Conservation (phyloP, 2,113 vertebrate genomes). For the Tamias sibiricus region DNA sequence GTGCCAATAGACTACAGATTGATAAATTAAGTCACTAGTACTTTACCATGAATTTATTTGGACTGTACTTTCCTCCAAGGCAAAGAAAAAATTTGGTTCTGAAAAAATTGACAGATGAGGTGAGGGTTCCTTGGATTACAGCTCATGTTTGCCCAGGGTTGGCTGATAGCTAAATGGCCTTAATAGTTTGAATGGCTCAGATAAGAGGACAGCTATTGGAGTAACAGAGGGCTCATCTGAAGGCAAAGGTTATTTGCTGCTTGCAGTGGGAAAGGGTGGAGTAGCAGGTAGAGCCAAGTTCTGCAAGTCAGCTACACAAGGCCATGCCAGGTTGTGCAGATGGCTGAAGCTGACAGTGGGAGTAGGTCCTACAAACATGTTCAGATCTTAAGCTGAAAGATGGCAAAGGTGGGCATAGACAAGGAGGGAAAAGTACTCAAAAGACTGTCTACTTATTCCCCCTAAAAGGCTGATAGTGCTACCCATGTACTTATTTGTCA, state of each 20-base stretch:
- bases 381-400: neutral
- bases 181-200: neutral
- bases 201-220: neutral
- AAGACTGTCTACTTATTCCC: neutral
- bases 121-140: neutral
- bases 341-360: neutral
- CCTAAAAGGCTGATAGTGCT: neutral
- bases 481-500: neutral
- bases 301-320: neutral
- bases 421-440: neutral
- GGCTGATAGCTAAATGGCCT: neutral
- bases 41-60: neutral
- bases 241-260: slow-evolving; percentile 6
- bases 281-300: neutral
- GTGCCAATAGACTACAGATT: neutral
- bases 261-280: neutral
- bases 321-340: neutral
- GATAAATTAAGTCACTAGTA: neutral
- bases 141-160: neutral
- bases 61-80: neutral
- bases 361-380: neutral
- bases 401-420: neutral
- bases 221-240: neutral
- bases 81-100: neutral
- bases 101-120: neutral